These are phyloP conservation scores for Dasypolia templi DNA, from an alignment of 2,888 invertebrate species.

Conservation along the genomic window DNA sequence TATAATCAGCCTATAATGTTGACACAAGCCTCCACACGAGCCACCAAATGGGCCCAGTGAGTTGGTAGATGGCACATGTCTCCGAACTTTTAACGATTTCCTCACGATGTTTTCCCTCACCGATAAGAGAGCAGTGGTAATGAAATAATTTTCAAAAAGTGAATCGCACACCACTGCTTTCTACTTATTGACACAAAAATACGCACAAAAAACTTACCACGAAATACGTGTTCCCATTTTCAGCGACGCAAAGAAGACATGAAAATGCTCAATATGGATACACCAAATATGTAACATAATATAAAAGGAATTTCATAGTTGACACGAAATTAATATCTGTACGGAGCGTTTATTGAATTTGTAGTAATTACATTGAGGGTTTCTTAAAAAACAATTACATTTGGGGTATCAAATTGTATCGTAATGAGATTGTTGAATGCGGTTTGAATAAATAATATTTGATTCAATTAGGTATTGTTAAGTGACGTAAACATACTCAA, in stretches of 20 bases:
- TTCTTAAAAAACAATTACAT: conserved; percentile 17
- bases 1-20: no score
- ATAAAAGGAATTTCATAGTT: conserved; percentile 14
- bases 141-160: no score
- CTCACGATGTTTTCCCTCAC: no score
- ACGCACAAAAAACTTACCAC: neutral
- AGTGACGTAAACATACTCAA: neutral
- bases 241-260: neutral
- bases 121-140: no score
- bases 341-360: conserved; percentile 3
- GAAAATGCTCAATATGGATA: neutral
- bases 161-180: no score
- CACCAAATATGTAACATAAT: neutral
- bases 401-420: conserved; percentile 2
- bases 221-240: neutral
- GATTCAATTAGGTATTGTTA: neutral
- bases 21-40: no score
- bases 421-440: conserved; percentile 20
- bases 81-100: no score
- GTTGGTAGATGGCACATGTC: no score
- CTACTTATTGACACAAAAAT: neutral
- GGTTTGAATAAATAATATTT: neutral
- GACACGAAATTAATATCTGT: conserved; percentile 4
- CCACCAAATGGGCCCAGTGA: no score
- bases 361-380: conserved; percentile 9